These are phyloP conservation scores for Parauchenoglanis ngamensis DNA, from an alignment of 2,797 vertebrate genomes.

Conservation along the genomic window DNA sequence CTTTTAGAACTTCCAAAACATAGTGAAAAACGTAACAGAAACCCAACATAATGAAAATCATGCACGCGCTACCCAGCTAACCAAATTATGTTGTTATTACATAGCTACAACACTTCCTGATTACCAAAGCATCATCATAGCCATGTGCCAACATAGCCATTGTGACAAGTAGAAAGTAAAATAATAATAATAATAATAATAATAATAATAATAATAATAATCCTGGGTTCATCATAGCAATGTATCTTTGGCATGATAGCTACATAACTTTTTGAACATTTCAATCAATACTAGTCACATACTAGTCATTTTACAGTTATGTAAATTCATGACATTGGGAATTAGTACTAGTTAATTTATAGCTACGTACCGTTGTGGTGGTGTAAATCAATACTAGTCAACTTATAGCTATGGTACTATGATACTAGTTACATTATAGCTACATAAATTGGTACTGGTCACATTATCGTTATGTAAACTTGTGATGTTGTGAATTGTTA, in stretches of 20 bases:
- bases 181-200: too few relatives aligned
- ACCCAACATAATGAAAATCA: slow-evolving; percentile 33
- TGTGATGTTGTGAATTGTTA: background rate
- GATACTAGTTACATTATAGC: background rate
- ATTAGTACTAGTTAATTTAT: background rate
- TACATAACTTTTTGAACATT: background rate
- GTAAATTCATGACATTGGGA: background rate
- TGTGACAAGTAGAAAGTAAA: background rate
- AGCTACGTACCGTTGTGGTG: background rate
- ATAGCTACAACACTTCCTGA: background rate
- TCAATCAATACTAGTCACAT: background rate
- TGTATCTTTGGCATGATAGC: background rate
- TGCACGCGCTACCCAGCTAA: background rate
- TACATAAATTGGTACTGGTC: background rate
- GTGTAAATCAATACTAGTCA: background rate
- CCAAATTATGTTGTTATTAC: background rate
- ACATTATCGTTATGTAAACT: background rate
- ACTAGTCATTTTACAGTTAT: background rate
- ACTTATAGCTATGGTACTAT: background rate
- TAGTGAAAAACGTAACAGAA: slow-evolving; percentile 50
- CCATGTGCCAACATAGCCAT: background rate
- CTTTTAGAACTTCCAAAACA: slow-evolving; percentile 74
- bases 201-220: background rate
- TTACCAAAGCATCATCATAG: background rate
- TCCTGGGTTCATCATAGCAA: background rate